Evolutionary conservation across 2,888 invertebrate species (phyloP).

Genomic region (Papilio elwesi): DNA sequence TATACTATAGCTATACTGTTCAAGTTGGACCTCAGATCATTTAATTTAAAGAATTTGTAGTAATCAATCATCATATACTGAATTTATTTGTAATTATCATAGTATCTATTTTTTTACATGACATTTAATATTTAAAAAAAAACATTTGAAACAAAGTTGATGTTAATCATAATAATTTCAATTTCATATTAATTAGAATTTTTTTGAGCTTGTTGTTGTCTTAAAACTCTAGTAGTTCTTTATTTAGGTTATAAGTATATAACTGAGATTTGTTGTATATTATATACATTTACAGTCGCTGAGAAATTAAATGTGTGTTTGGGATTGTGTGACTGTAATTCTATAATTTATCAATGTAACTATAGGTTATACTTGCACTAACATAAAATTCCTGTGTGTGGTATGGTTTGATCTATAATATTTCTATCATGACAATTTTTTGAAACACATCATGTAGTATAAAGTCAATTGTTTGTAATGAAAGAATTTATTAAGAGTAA

Average conservation of each 20-base stretch:
- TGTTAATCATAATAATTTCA: not conserved
- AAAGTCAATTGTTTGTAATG: slow-evolving; percentile 8
- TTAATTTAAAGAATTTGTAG: slow-evolving; percentile 12
- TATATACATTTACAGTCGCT: slow-evolving; percentile 19
- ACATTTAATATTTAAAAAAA: not conserved
- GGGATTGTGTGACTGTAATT: slow-evolving; percentile 22
- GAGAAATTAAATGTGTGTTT: slow-evolving; percentile 20
- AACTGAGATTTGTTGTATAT: slow-evolving; percentile 7
- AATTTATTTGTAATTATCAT: not conserved
- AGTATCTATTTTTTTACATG: slow-evolving; percentile 4
- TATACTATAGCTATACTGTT: not conserved
- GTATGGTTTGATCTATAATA: slow-evolving; percentile 5
- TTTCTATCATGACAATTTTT: not conserved
- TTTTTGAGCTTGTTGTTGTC: not conserved
- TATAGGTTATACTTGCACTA: slow-evolving; percentile 18
- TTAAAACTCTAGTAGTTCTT: not conserved
- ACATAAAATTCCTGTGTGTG: slow-evolving; percentile 13
- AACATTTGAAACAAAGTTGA: not conserved
- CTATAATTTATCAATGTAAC: slow-evolving; percentile 15
- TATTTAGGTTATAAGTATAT: not conserved
- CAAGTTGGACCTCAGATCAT: not conserved
- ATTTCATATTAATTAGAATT: not conserved
- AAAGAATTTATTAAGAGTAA: slow-evolving; percentile 4
- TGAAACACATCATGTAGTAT: slow-evolving; percentile 3
- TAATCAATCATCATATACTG: slow-evolving; percentile 10